phyloP scores from a whole-genome alignment of 2,797 vertebrate genomes.

The Natrix natrix region DNA sequence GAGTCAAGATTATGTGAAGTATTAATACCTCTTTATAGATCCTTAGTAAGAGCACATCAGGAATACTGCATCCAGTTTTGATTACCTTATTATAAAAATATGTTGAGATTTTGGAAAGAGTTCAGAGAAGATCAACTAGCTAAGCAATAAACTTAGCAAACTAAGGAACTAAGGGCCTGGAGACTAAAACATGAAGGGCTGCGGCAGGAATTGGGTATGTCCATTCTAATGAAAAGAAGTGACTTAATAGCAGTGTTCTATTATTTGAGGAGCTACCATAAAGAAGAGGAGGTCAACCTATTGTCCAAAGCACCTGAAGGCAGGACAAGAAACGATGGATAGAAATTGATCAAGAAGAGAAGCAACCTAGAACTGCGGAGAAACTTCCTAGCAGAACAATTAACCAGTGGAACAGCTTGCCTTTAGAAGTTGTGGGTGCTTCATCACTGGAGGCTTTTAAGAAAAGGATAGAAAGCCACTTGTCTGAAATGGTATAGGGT shows the following conservation, averaged over 20 bases:
- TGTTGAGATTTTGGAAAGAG: not conserved
- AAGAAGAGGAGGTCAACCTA: not conserved
- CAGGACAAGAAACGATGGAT: not conserved
- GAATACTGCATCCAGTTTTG: not conserved
- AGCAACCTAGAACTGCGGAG: not conserved
- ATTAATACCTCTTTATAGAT: not conserved
- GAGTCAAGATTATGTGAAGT: not conserved
- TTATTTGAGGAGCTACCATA: not conserved
- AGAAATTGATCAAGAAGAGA: not conserved
- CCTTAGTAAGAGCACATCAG: not conserved
- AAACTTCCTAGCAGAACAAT: not conserved
- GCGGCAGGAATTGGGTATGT: too few relatives aligned
- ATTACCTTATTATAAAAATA: not conserved
- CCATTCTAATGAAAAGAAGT: not conserved
- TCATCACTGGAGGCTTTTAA: not conserved
- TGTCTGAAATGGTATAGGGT: not conserved
- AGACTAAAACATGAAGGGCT: too few relatives aligned
- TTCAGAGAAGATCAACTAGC: not conserved
- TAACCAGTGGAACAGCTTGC: not conserved
- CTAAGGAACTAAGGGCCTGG: too few relatives aligned
- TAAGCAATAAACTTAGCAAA: not conserved
- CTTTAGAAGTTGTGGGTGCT: not conserved
- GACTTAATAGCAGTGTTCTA: not conserved
- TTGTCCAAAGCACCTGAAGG: not conserved
- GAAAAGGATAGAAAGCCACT: not conserved